Evolutionary conservation across 2,888 invertebrate species (phyloP), one percentile per base, ranked within the genome.

Genomic region (Iselma pallidipennis): DNA sequence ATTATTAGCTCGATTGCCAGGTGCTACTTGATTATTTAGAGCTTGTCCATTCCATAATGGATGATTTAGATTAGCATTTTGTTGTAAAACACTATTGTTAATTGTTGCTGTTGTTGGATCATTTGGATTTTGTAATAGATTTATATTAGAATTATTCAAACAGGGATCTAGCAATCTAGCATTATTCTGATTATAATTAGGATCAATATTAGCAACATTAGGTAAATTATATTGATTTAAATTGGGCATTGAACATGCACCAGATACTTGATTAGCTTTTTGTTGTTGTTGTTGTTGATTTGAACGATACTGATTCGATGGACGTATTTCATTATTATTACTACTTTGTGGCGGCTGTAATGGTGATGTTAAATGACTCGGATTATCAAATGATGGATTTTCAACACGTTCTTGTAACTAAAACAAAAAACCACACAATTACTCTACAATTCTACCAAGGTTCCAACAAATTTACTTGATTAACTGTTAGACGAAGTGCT

Each of bases 1-100:
- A 83, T 95, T 95, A 81, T 95, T 95, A 58, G 94, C 94, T 68
- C 95, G 85, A 81, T 92, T 94, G 26, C 95, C 94, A 31, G 95
- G 95, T 37, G 94, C 91, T 56, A 95, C 94, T 83, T 95, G 94
- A 81, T 95, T 95, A 81, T 95, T 95, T 49, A 95, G 84, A 0
- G 91, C 88, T 69, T 87, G 71, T 50, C 81, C 81, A 65, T 78
- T 78, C 83, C 76, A 82, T 68, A 80, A 59, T 64, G 75, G 66
- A 62, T 80, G 80, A 67, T 78, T 74, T 56, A 69, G 71, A 69
- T 80, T 78, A 77, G 73, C 55, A 76, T 78, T 63, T 68, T 76
- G 76, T 68, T 76, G 76, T 70, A 77, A 66, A 49, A 73, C 63
- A 67, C 66, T 66, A 65, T 78, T 78, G 72, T 77, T 80, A 72